These are phyloP conservation scores for Montipora cactus DNA, from an alignment of 64 coral and sea anemone genomes.

Conservation along the genomic window DNA sequence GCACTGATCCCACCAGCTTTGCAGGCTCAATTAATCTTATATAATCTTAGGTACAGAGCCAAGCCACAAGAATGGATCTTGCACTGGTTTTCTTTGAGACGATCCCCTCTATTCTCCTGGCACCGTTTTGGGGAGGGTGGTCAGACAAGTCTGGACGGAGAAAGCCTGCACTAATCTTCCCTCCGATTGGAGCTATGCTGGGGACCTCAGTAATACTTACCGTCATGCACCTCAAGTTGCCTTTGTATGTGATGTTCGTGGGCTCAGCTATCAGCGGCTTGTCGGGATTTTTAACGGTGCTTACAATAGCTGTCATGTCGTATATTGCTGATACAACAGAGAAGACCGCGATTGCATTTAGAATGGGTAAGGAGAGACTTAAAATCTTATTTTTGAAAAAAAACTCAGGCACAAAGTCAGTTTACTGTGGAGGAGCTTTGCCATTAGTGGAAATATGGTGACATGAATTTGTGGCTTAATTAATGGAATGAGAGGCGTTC, in stretches of 20 bases:
- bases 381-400: too few species aligned
- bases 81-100: constrained; percentile 10
- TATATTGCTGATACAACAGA: constrained; percentile 41
- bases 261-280: constrained; percentile 21
- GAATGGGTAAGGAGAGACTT: constrained; percentile 2
- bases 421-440: too few species aligned
- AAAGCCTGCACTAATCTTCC: constrained; percentile 7
- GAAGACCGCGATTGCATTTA: neutral
- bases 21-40: neutral
- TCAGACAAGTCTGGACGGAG: constrained; percentile 55
- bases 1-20: too few species aligned
- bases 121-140: constrained; percentile 59
- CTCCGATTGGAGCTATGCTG: constrained; percentile 24
- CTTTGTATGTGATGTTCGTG: constrained; percentile 33
- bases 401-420: too few species aligned
- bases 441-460: too few species aligned
- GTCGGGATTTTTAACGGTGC: neutral
- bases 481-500: too few species aligned
- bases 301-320: constrained; percentile 23
- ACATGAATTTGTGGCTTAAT: too few species aligned
- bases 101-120: constrained; percentile 30
- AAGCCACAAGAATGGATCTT: constrained; percentile 59
- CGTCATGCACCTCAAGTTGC: constrained; percentile 37
- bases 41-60: constrained; percentile 63
- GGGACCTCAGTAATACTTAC: neutral